Evolutionary conservation across 2,113 vertebrate genomes (phyloP).

Genomic region (Indicator indicator): DNA sequence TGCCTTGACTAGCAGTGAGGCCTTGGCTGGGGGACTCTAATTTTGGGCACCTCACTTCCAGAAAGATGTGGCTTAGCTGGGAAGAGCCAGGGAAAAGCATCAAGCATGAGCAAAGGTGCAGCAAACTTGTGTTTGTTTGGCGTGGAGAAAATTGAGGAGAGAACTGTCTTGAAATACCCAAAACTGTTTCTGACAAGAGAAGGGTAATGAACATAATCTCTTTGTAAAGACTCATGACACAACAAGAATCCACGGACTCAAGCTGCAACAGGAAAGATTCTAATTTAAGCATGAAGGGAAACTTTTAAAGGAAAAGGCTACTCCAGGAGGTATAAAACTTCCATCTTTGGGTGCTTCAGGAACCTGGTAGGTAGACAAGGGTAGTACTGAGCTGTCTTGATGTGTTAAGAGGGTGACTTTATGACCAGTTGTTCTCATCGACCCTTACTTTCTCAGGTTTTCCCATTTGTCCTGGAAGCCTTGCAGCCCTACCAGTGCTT

Average conservation of each 20-base stretch:
- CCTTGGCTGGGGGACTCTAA: background rate
- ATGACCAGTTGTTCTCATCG: background rate
- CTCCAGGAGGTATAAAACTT: background rate
- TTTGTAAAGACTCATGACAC: background rate
- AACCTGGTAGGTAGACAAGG: background rate
- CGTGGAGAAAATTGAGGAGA: background rate
- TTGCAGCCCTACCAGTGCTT: background rate
- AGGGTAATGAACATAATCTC: background rate
- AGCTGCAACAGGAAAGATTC: background rate
- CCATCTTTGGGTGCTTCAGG: background rate
- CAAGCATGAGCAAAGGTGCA: background rate
- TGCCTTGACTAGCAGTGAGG: background rate
- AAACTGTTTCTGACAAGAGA: background rate
- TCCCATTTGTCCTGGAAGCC: background rate
- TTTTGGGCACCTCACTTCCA: background rate
- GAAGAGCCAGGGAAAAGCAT: background rate
- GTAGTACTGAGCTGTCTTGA: background rate
- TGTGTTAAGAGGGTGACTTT: background rate
- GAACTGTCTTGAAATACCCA: background rate
- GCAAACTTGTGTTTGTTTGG: background rate
- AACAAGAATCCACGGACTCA: background rate
- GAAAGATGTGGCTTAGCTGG: background rate
- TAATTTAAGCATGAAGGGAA: background rate
- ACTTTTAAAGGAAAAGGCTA: background rate
- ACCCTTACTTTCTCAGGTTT: background rate